Percentiles rank a stretch among this genome's conserved stretches.
phyloP scores from a whole-genome alignment of 1,140 invertebrate genomes.

The Cotesia typhae region DNA sequence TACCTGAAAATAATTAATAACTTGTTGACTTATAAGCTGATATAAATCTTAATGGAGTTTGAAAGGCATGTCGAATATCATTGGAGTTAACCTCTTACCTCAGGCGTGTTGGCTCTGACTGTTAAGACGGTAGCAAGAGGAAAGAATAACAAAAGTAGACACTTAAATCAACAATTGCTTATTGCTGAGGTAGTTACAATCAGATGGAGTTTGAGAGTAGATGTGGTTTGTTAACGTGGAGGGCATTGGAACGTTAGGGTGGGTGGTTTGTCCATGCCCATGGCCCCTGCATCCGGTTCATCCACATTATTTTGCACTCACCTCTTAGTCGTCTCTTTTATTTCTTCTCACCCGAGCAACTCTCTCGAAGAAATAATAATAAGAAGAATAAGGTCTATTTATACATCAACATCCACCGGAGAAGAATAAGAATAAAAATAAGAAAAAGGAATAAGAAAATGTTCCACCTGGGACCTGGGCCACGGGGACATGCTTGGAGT shows the following conservation, averaged over 20 bases:
- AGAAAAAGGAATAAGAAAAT: slow-evolving; percentile 10
- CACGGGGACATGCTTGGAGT: slow-evolving; percentile 10
- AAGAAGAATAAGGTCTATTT: background rate
- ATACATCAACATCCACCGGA: background rate
- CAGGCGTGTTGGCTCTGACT: slow-evolving; percentile 29
- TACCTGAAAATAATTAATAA: no score
- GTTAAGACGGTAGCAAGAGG: background rate
- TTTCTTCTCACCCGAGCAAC: background rate
- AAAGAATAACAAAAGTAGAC: background rate
- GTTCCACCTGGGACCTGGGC: slow-evolving; percentile 22
- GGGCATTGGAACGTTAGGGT: slow-evolving; percentile 26
- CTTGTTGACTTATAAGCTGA: background rate
- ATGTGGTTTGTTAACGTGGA: background rate
- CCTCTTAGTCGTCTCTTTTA: slow-evolving; percentile 18
- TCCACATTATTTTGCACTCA: slow-evolving; percentile 38
- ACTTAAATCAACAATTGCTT: no score
- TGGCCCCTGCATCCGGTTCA: slow-evolving; percentile 40
- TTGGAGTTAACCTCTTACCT: slow-evolving; percentile 32
- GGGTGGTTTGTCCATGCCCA: slow-evolving; percentile 35
- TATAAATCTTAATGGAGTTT: background rate
- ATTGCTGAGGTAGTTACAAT: slow-evolving; percentile 8
- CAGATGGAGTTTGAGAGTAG: slow-evolving; percentile 24
- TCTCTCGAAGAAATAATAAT: no score
- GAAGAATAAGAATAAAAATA: background rate
- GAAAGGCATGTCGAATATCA: slow-evolving; percentile 20